Percentiles rank a stretch among this genome's conserved stretches.
phyloP scores from a whole-genome alignment of 2,113 vertebrate species.

The Synodontis membranacea region DNA sequence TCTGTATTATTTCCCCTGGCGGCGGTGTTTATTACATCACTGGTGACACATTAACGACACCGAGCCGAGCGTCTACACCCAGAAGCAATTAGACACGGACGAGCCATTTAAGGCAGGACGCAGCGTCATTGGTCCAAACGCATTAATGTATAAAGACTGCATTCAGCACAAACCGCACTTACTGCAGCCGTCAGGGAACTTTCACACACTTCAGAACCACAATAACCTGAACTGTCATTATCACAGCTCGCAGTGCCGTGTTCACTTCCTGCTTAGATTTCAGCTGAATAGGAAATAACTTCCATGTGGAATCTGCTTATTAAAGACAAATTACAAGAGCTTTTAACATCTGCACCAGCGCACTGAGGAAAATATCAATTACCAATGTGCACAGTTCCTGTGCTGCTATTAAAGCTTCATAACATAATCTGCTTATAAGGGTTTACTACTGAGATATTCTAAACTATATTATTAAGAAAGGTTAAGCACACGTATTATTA shows the following conservation, averaged over 20 bases:
- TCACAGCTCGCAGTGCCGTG: background rate
- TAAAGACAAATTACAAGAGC: background rate
- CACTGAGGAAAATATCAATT: background rate
- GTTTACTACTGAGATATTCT: too few species aligned
- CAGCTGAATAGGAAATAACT: background rate
- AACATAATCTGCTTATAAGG: too few species aligned
- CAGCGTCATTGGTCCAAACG: constrained; percentile 3
- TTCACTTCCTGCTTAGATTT: background rate
- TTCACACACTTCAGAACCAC: background rate
- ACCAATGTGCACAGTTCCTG: background rate
- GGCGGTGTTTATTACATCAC: constrained; percentile 25
- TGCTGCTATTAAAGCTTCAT: too few species aligned
- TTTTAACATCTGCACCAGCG: background rate
- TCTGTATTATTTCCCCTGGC: constrained; percentile 35
- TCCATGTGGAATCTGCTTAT: background rate
- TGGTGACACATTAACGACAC: background rate
- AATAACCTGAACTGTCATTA: background rate
- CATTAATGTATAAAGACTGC: too few species aligned
- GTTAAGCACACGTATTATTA: too few species aligned
- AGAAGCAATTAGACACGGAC: constrained; percentile 30
- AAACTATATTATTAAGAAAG: too few species aligned
- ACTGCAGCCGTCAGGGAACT: background rate
- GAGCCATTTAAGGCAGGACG: background rate
- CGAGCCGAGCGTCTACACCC: constrained; percentile 9
- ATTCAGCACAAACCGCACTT: background rate